phyloP scores from a whole-genome alignment of 35 echinoderm and acorn worm species.

The Diadema setosum region DNA sequence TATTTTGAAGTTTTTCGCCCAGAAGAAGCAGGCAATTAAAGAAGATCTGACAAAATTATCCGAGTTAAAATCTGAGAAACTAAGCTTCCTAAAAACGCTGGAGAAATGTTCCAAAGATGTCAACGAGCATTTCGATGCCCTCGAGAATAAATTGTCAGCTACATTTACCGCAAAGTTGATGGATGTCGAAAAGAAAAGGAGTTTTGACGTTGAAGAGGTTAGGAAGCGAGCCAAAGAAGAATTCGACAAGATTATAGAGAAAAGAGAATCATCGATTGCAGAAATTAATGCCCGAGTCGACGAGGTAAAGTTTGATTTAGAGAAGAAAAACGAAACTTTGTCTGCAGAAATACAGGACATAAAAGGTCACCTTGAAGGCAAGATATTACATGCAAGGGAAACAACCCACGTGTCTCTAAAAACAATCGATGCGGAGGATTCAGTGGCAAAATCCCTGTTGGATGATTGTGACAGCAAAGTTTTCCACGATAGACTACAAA shows the following conservation, averaged over 20 bases:
- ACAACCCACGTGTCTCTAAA: neutral
- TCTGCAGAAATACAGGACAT: neutral
- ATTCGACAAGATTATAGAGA: neutral
- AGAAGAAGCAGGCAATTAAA: neutral
- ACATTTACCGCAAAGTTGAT: too few relatives aligned
- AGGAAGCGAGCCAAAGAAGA: neutral
- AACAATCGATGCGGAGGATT: neutral
- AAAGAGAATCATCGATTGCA: neutral
- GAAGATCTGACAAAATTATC: too few relatives aligned
- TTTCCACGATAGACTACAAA: neutral
- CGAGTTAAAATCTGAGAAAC: too few relatives aligned
- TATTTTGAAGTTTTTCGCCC: neutral
- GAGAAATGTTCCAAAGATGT: neutral
- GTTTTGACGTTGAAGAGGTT: neutral
- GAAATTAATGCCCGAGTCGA: neutral
- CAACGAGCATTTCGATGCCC: neutral
- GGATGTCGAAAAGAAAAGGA: neutral
- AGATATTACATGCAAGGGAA: neutral
- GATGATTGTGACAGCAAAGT: neutral
- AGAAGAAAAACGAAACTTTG: neutral
- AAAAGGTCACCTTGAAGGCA: neutral
- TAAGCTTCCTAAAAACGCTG: neutral
- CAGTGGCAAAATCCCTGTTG: neutral
- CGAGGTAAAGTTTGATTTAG: neutral
- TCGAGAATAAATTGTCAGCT: neutral